Evolutionary conservation across 2,113 vertebrate species (phyloP), one percentile per base, ranked within the genome.

Genomic region (Megaceryle maxima): DNA sequence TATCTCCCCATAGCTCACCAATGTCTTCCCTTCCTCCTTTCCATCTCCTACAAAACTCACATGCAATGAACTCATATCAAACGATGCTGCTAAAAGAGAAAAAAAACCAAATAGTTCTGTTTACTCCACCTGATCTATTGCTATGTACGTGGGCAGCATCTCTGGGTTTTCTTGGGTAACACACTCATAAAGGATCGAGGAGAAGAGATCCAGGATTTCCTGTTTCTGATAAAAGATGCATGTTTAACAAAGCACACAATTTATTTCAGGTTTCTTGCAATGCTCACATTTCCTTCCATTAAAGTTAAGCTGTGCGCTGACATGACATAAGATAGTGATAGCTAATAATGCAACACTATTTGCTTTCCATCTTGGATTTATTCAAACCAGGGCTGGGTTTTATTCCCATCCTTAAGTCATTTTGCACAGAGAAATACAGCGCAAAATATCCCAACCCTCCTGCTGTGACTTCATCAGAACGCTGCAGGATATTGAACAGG

Each of bases 91-190:
- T 20, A 28, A 63, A 46, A 9, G 5, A 41, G 3, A 26, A 26
- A 11, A 68, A 22, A 44, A 60, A 6, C 37, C 37, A 8, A 4
- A n/a, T 60, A 1, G 5, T 19, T 33, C 18, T 57, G 14, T 20
- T 41, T 76, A 56, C 91, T 39, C 77, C 97, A 99, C 99, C 99
- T 99, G 99, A 89, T 99, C 99, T 26, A 99, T 99, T 5, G 99
- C 99, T 9, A 99, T 99, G 92, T 99, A 99, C 0, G 99, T 99
- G 77, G 99, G 99, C 93, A 99, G 97, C 99, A 99, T 99, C 97
- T 99, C 99, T 1, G 99, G 99, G 75, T 99, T 99, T 97, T 99
- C 99, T 94, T 99, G 99, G 21, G 98, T 99, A 78, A 99, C 99
- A 24, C 99, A 99, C 89, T 99, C 99, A 2, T 99, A 99, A 9